These are phyloP conservation scores for Magallana ariakensis DNA, from an alignment of 1,140 invertebrate species.

Conservation along the genomic window DNA sequence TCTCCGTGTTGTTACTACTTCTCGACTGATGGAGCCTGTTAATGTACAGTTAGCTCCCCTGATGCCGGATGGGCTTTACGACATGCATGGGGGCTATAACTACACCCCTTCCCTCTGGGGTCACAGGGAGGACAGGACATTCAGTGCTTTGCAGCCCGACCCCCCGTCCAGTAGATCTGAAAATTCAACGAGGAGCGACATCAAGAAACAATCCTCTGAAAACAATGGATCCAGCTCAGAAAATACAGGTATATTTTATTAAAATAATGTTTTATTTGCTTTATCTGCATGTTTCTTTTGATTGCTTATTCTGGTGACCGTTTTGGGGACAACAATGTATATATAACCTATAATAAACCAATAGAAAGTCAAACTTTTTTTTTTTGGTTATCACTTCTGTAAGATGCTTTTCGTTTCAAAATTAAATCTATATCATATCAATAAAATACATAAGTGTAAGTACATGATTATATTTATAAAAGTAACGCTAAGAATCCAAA, in stretches of 20 bases:
- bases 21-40: neutral
- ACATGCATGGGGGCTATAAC: conserved; percentile 17
- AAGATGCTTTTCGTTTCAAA: neutral
- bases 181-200: neutral
- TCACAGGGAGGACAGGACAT: neutral
- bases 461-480: too few species aligned
- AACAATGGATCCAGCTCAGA: neutral
- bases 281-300: neutral
- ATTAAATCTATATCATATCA: too few species aligned
- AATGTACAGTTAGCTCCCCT: conserved; percentile 36
- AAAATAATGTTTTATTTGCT: neutral
- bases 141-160: neutral
- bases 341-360: too few species aligned
- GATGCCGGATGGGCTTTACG: conserved; percentile 14
- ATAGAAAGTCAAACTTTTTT: neutral
- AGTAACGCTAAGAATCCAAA: too few species aligned
- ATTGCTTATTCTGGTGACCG: neutral
- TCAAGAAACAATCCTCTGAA: neutral
- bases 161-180: neutral
- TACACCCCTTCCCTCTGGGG: conserved; percentile 16
- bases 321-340: too few species aligned
- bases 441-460: too few species aligned
- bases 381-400: neutral
- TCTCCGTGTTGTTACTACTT: neutral
- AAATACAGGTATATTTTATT: conserved; percentile 11